Conservation (phyloP, 2,113 vertebrate genomes). For the Ia io region DNA sequence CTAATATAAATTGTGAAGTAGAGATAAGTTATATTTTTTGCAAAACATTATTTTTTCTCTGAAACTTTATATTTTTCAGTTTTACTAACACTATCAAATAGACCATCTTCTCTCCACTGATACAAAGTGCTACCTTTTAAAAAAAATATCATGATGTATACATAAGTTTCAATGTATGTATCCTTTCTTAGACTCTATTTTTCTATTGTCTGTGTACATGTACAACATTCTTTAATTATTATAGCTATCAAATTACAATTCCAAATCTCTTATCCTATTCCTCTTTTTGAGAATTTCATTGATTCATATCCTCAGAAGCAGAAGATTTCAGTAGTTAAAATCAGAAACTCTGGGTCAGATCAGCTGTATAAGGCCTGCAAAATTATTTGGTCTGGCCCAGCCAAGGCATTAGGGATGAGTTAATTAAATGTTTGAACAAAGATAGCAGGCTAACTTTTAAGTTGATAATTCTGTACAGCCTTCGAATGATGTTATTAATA, state of each 20-base stretch:
- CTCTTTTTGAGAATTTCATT: background rate
- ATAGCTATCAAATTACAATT: background rate
- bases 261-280: background rate
- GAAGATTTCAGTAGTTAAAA: background rate
- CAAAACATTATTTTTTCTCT: background rate
- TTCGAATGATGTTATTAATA: too few relatives aligned
- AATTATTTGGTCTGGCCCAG: too few relatives aligned
- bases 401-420: too few relatives aligned
- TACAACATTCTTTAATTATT: background rate
- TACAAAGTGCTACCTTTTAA: background rate
- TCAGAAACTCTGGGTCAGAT: background rate
- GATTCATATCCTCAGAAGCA: background rate
- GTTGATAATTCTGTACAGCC: too few relatives aligned
- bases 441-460: too few relatives aligned
- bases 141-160: background rate
- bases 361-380: too few relatives aligned
- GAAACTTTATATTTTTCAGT: background rate
- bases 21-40: background rate
- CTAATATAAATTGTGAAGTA: background rate
- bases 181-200: background rate
- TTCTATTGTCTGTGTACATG: background rate
- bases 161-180: background rate
- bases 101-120: background rate
- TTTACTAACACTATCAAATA: background rate
- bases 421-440: too few relatives aligned